Evolutionary conservation across 2,113 vertebrate species (phyloP).

Genomic region (Alligator sinensis): DNA sequence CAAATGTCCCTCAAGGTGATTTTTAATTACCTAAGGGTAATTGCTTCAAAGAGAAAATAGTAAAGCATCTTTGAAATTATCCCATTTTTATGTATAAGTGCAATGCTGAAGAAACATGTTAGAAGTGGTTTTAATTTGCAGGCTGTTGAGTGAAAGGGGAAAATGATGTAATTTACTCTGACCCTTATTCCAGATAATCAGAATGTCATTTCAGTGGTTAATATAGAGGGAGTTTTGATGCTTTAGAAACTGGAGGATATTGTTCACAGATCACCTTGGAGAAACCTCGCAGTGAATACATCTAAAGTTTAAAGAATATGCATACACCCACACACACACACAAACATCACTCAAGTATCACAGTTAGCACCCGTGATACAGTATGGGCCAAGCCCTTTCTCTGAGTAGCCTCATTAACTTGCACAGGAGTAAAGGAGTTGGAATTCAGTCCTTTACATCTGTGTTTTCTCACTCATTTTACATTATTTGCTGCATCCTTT

Average conservation of each 20-base stretch:
- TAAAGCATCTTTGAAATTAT: conserved; percentile 35
- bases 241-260: background rate
- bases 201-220: conserved; percentile 9
- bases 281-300: conserved; percentile 4
- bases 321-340: background rate
- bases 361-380: background rate
- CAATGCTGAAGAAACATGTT: conserved; percentile 24
- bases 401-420: background rate
- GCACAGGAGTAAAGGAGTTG: background rate
- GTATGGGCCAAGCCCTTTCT: background rate
- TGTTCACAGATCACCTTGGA: conserved; percentile 1
- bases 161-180: conserved; percentile 39
- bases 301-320: conserved; percentile 1
- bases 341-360: background rate
- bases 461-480: background rate
- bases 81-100: background rate
- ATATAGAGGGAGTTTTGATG: background rate
- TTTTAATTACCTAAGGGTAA: background rate
- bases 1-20: background rate
- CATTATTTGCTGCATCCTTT: background rate
- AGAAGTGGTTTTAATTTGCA: conserved; percentile 47
- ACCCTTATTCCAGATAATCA: conserved; percentile 27
- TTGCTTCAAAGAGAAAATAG: background rate
- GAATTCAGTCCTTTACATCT: conserved; percentile 11
- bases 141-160: background rate